Evolutionary conservation across 2,888 invertebrate species (phyloP).

Genomic region (Cephus rjabovi): DNA sequence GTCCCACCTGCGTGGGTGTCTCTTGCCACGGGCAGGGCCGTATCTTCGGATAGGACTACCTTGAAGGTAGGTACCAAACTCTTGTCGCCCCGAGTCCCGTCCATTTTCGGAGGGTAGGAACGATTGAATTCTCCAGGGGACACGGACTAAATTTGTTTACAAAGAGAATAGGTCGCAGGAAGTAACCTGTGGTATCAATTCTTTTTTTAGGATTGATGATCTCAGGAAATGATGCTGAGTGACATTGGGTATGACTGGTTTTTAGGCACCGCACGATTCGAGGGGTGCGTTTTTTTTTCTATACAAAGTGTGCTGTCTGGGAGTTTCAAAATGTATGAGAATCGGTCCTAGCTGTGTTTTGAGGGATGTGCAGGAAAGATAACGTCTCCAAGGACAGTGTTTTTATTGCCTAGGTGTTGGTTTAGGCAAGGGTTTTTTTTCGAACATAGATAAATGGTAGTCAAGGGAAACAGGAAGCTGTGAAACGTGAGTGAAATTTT

Average conservation of each 20-base stretch:
- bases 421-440: slow-evolving; percentile 52
- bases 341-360: slow-evolving; percentile 26
- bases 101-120: not conserved
- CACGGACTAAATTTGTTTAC: not conserved
- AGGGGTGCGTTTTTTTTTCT: not conserved
- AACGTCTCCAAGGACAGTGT: slow-evolving; percentile 44
- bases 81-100: not conserved
- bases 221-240: not conserved
- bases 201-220: not conserved
- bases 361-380: slow-evolving; percentile 48
- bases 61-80: not conserved
- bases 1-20: slow-evolving; percentile 62
- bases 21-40: slow-evolving; percentile 32
- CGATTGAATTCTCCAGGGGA: not conserved
- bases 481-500: slow-evolving; percentile 50
- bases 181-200: not conserved
- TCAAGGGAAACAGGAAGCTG: slow-evolving; percentile 53
- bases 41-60: slow-evolving; percentile 5
- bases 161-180: not conserved
- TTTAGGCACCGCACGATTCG: not conserved
- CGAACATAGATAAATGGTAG: slow-evolving; percentile 54
- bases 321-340: not conserved
- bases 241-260: not conserved
- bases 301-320: not conserved
- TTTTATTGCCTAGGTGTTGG: slow-evolving; percentile 48